These are phyloP conservation scores for Andrena flavipes DNA, from an alignment of 2,888 invertebrate genomes.

Conservation along the genomic window DNA sequence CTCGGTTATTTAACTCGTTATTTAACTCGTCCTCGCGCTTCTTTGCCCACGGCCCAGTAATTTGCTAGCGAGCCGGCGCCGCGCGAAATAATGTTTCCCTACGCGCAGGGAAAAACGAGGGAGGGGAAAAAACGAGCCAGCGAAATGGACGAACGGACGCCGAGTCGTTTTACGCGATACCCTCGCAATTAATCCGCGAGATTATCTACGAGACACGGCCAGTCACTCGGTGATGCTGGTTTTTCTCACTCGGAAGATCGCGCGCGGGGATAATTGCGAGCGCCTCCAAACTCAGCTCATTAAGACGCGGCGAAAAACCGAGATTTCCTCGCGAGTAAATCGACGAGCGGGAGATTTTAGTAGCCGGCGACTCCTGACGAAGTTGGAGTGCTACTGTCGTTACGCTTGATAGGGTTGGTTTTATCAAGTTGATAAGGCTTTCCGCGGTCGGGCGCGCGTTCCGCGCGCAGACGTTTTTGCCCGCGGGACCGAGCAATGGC, in stretches of 20 bases:
- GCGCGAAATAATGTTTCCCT: not conserved
- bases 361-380: not conserved
- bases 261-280: not conserved
- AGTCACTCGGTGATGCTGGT: no score
- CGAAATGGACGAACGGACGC: not conserved
- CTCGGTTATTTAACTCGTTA: slow-evolving; percentile 32
- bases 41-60: slow-evolving; percentile 1
- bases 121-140: no score
- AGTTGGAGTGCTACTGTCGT: no score
- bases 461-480: no score
- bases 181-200: slow-evolving; percentile 6
- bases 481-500: not conserved
- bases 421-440: no score
- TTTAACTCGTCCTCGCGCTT: slow-evolving; percentile 23
- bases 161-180: slow-evolving; percentile 16
- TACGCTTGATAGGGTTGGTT: no score
- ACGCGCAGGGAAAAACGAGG: not conserved
- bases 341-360: not conserved
- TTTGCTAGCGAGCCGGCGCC: slow-evolving; percentile 23
- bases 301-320: not conserved
- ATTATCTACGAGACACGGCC: not conserved
- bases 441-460: no score
- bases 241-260: not conserved
- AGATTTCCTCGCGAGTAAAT: not conserved
- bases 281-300: not conserved